Evolutionary conservation across 2,797 vertebrate genomes (phyloP), one percentile per base, ranked within the genome.

Genomic region (Halcyon chelicuti): DNA sequence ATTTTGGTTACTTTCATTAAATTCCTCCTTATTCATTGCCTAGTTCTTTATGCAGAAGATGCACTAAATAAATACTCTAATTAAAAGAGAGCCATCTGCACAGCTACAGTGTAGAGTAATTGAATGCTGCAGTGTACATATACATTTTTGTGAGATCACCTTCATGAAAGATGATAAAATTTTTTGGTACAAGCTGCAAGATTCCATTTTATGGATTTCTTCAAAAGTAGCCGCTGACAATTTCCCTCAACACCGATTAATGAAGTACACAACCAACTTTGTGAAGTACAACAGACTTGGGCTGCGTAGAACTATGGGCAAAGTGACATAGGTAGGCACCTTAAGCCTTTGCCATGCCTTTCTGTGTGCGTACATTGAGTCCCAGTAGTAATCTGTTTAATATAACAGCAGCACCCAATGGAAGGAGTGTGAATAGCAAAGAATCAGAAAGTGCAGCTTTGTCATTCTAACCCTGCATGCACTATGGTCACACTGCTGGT

Each of bases 341-440:
- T 91, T 83, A 66, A 94, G 47, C 76, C 65, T 83, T 79, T 92
- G 83, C 31, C 39, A 14, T 93, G 78, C 28, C 61, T 96, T 97
- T 84, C 63, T 87, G 35, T 88, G 11, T 61, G 49, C 42, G 46
- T 57, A 57, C 54, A 63, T 40, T 78, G 86, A 66, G 20, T 83
- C 83, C 35, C 37, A 84, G 54, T 19, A 86, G 71, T 68, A 93
- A 95, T 88, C 97, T 96, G 49, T 95, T 97, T 95, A 97, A 98
- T 97, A 97, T 93, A 92, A 96, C 93, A 98, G 97, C 98, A 98
- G 92, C 97, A 97, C 97, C 97, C 96, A 81, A 96, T 98, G 98
- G 97, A 97, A 96, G 86, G 85, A 91, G 22, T 66, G 88, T 97
- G 96, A 97, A 98, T 96, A 97, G 96, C 98, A 98, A 93, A 89